These are phyloP conservation scores for Corythornis cristatus DNA, from an alignment of 2,113 vertebrate genomes.

Conservation along the genomic window DNA sequence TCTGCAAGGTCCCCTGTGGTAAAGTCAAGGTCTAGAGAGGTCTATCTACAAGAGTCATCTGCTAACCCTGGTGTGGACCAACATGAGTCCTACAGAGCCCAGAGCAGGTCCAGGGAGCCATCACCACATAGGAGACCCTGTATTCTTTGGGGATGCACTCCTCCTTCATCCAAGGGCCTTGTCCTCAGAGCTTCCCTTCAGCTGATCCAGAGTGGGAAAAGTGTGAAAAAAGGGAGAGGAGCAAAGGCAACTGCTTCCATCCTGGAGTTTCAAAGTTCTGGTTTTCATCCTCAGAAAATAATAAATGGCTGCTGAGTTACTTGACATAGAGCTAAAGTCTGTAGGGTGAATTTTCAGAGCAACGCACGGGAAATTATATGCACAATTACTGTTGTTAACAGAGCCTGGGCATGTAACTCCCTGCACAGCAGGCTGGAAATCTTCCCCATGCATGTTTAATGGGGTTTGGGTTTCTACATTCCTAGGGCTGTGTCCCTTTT, in stretches of 20 bases:
- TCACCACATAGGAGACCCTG: not conserved
- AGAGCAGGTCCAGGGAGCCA: not conserved
- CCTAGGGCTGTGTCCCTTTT: constrained; percentile 69
- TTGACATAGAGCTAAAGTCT: constrained; percentile 66
- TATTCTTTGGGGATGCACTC: not conserved
- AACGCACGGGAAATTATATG: constrained; percentile 72
- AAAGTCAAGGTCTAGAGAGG: not conserved
- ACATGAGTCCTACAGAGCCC: not conserved
- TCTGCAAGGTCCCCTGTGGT: not conserved
- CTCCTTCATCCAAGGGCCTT: not conserved
- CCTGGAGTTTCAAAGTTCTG: not conserved
- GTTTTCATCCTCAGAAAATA: not conserved
- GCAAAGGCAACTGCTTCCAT: rapidly evolving
- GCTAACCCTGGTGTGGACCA: not conserved
- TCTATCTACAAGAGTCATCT: not conserved
- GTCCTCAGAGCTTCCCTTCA: not conserved
- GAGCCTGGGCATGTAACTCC: constrained; percentile 74
- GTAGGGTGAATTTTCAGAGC: constrained; percentile 69
- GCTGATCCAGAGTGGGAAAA: not conserved
- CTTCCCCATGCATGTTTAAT: constrained; percentile 76
- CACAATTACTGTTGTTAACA: constrained; percentile 78
- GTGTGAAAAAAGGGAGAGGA: not conserved
- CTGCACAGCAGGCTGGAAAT: constrained; percentile 74
- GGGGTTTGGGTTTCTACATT: constrained; percentile 69
- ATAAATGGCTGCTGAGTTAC: constrained; percentile 51